Base-by-base conservation (phyloP, 2,113 vertebrate genomes). In the Cettia cetti region DNA sequence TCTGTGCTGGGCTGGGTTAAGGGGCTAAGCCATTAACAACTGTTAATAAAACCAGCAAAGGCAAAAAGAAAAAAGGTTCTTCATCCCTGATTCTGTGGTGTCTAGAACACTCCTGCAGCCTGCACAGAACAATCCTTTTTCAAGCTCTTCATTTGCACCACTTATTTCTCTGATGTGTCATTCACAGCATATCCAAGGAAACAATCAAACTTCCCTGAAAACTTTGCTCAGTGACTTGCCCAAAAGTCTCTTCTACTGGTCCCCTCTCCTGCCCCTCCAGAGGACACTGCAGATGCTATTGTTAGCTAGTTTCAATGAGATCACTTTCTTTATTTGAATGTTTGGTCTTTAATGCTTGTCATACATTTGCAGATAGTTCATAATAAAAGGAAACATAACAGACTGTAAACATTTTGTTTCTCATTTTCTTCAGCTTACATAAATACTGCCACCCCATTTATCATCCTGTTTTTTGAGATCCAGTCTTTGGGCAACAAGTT, bases 241-340 rank as follows among this genome's bases (percentile, higher is more conserved):
- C 56, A 56, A 18, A 88, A 37, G 40, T 44, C 50, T 61, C 45
- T 47, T 70, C 42, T 56, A 7, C 37, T 31, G 22, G 11, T 90
- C 23, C 71, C 79, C 22, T 35, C n/a, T 66, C 39, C 28, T 22
- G 4, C 15, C 77, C 63, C 33, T 78, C 71, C 53, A 70, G 27
- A 59, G 22, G 63, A 83, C 16, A 13, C 7, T 40, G 44, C n/a
- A 79, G 69, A 76, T 57, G 12, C 40, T 90, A 18, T 27, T 90
- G 69, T 82, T 65, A 49, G 37, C 30, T 76, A 15, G 15, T 52
- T 70, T 64, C 60, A 71, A 11, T 72, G 76, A 90, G 47, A 83
- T 86, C 69, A 92, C 40, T 85, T 71, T 37, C 39, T 69, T 89
- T 56, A 70, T 90, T 86, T 83, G 47, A 74, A 65, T 68, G 14